phyloP scores from a whole-genome alignment of 2,888 invertebrate genomes.

The Agrotis clavis region DNA sequence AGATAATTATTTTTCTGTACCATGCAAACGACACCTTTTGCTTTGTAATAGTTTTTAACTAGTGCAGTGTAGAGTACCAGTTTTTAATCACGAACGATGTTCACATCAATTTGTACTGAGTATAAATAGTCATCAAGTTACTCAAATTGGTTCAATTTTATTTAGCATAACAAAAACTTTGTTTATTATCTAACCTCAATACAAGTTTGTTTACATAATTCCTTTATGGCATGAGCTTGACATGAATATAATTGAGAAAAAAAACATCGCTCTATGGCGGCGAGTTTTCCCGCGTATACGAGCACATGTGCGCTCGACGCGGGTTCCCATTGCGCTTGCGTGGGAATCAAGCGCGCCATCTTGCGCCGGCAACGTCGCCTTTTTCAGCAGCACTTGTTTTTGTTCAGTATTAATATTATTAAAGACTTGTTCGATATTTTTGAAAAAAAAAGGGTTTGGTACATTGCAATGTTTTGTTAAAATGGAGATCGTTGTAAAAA shows the following conservation, averaged over 20 bases:
- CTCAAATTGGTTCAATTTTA: background rate
- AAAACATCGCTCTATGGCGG: constrained; percentile 67
- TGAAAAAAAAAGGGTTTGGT: constrained; percentile 8
- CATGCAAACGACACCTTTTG: background rate
- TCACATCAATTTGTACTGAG: background rate
- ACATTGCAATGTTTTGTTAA: constrained; percentile 8
- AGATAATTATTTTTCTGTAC: background rate
- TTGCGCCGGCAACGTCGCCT: constrained; percentile 75
- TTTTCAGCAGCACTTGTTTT: constrained; percentile 74
- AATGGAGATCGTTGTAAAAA: background rate
- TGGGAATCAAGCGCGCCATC: constrained; percentile 84
- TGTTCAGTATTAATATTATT: constrained; percentile 75
- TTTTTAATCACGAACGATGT: background rate
- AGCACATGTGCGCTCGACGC: constrained; percentile 81
- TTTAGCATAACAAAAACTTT: constrained; percentile 6
- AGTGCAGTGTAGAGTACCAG: background rate
- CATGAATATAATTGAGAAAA: constrained; percentile 72
- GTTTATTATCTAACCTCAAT: constrained; percentile 36
- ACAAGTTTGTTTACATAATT: constrained; percentile 66
- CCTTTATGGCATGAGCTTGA: constrained; percentile 64
- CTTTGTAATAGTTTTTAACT: background rate
- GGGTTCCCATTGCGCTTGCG: constrained; percentile 85
- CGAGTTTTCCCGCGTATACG: constrained; percentile 82
- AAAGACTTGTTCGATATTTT: constrained; percentile 42
- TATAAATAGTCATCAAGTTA: background rate